Base-by-base conservation (phyloP, 2,888 invertebrate genomes). In the Tinea pellionella region DNA sequence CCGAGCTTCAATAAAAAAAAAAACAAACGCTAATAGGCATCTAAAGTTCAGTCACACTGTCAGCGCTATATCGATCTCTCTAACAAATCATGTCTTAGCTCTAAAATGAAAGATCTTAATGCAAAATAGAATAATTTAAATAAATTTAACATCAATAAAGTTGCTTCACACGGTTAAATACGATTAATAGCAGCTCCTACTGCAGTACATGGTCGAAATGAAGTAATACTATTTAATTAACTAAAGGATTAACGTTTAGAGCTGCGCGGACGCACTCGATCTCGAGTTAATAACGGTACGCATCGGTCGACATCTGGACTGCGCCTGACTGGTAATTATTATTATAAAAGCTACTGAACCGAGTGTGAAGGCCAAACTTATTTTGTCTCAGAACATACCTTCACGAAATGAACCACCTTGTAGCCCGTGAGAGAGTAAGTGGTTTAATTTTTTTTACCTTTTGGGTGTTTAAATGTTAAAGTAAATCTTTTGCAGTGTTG, bases 271-370 rank as follows among this genome's bases (percentile, higher is more conserved):
- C 64, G 67, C 53, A 32, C 12, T 64, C 65, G 68, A 65, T 70
- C 68, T 72, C 71, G 64, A 65, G 68, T 63, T 77, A 76, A 75
- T 75, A 74, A 75, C 70, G 68, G 74, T 68, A 71, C 66, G 68
- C 64, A 68, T 64, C 7, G 32, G 55, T 66, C 74, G 73, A 72
- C 82, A 81, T 81, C 78, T 81, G 81, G 64, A 68, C 69, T 37
- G 65, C 65, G 67, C 66, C 68, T 67, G 67, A 62, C 67, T 66
- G 64, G 66, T 71, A 71, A 73, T 72, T 73, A 77, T 73, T 74
- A 74, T 77, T 74, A 75, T 74, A 74, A 76, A 68, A 57, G 57
- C 57, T 57, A 57, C 57, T 32, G 57, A n/a, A 32, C 9, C 24
- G 53, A 57, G 30, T 57, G 57, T 32, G 57, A 57, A 57, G 57